Evolutionary conservation across 2,888 invertebrate genomes (phyloP).

Genomic region (Craniophora ligustri): DNA sequence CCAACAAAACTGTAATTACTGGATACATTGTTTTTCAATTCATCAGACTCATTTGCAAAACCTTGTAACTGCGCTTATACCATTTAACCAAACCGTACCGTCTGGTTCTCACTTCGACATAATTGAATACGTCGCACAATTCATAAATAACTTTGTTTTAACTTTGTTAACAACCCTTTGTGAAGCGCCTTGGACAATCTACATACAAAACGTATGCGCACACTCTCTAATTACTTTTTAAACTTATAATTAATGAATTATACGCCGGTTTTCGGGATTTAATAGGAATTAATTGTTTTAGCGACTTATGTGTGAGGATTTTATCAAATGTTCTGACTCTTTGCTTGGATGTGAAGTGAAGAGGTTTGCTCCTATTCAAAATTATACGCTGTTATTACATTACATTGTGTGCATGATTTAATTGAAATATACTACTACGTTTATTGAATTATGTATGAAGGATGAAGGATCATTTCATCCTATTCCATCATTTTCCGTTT

Average conservation of each 20-base stretch:
- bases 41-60: too few relatives aligned
- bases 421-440: too few relatives aligned
- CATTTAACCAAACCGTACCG: slow-evolving; percentile 1
- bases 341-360: slow-evolving; percentile 3
- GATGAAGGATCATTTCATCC: too few relatives aligned
- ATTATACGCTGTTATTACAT: not conserved
- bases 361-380: not conserved
- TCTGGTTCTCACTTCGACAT: slow-evolving; percentile 14
- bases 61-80: slow-evolving; percentile 7
- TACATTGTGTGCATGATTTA: not conserved
- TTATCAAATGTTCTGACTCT: not conserved
- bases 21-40: not conserved
- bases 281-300: slow-evolving; percentile 32
- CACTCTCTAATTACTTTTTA: slow-evolving; percentile 50
- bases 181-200: slow-evolving; percentile 37
- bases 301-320: slow-evolving; percentile 1
- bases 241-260: slow-evolving; percentile 58
- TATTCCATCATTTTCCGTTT: too few relatives aligned
- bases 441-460: too few relatives aligned
- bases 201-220: slow-evolving; percentile 55
- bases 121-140: slow-evolving; percentile 37
- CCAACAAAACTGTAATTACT: not conserved
- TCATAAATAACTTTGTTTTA: slow-evolving; percentile 41
- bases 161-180: slow-evolving; percentile 37
- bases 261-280: slow-evolving; percentile 29